Evolutionary conservation across 2,797 vertebrate genomes (phyloP).

Genomic region (Scolopax bukidnonensis): DNA sequence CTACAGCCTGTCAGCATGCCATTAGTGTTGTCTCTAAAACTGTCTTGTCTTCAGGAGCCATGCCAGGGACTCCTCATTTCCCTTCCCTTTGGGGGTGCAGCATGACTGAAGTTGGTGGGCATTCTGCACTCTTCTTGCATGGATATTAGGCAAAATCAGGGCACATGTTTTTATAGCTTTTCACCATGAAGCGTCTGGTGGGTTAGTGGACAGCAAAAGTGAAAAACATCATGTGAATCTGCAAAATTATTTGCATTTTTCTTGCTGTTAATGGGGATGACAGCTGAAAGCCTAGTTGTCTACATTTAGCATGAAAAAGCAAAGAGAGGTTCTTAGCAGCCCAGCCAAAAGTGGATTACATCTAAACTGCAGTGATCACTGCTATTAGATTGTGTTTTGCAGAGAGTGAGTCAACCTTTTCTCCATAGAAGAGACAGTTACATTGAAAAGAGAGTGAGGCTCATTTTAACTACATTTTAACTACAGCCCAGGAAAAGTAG

Average conservation of each 20-base stretch:
- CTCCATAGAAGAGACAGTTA: neutral
- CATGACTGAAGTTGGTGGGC: neutral
- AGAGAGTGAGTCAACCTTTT: constrained; percentile 1
- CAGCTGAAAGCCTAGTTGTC: constrained; percentile 7
- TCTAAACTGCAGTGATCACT: neutral
- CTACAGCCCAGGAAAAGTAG: neutral
- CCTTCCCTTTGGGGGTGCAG: neutral
- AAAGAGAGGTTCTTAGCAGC: neutral
- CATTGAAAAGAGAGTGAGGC: neutral
- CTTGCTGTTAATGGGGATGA: constrained; percentile 8
- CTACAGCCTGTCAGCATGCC: neutral
- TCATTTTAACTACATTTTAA: neutral
- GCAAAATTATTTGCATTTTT: constrained; percentile 23
- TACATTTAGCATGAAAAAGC: neutral
- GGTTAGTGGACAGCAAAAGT: neutral
- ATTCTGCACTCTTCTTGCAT: neutral
- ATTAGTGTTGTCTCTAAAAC: neutral
- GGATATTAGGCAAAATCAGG: neutral
- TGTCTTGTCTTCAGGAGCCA: neutral
- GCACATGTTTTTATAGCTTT: neutral
- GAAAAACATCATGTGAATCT: neutral
- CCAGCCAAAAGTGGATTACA: constrained; percentile 16
- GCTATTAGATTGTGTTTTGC: neutral
- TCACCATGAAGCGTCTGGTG: neutral
- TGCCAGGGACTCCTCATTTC: neutral